phyloP scores from a whole-genome alignment of 2,888 invertebrate genomes.

The Holacanthella duospinosa region DNA sequence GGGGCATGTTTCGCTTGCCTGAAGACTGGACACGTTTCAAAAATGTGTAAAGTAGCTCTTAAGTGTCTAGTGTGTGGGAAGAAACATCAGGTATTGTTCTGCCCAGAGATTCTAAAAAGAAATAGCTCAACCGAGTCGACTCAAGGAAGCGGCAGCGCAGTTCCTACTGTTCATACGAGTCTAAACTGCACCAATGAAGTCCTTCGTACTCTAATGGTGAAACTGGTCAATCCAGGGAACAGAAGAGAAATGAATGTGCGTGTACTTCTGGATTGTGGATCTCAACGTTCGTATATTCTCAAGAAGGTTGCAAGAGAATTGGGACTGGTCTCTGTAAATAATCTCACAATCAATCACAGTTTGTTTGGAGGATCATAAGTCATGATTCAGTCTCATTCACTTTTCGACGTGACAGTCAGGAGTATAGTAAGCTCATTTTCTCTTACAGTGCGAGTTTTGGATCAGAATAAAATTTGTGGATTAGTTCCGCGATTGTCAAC shows the following conservation, averaged over 20 bases:
- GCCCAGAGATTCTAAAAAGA: background rate
- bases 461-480: background rate
- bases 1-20: background rate
- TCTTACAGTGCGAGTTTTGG: background rate
- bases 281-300: background rate
- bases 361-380: background rate
- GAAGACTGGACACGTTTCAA: background rate
- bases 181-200: background rate
- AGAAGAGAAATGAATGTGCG: background rate
- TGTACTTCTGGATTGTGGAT: background rate
- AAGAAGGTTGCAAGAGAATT: background rate
- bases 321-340: background rate
- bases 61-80: background rate
- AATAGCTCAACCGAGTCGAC: background rate
- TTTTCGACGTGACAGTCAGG: background rate
- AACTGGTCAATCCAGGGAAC: background rate
- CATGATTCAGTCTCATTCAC: background rate
- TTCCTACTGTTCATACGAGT: background rate
- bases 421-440: background rate
- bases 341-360: background rate
- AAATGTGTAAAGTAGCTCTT: background rate
- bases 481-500: background rate
- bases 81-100: background rate
- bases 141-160: too few relatives aligned
- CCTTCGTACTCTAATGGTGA: background rate